A percentile compares a stretch with the other conserved stretches of the same genome.
Conservation (phyloP, 2,113 vertebrate genomes). For the Dascyllus trimaculatus region DNA sequence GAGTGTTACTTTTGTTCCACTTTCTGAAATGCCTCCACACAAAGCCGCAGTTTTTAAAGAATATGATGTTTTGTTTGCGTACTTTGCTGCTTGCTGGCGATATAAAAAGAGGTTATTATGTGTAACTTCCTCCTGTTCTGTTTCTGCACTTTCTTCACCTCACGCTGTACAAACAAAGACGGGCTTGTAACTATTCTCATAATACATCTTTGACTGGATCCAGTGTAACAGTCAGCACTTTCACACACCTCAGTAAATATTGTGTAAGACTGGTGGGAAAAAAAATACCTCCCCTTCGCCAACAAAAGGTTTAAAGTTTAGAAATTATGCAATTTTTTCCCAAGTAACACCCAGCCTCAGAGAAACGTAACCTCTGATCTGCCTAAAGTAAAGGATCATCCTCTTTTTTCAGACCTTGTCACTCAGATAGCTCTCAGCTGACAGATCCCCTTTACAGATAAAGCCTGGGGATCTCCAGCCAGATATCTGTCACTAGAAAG, state of each 20-base stretch:
- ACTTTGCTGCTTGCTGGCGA: conserved; percentile 30
- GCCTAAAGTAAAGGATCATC: conserved; percentile 61
- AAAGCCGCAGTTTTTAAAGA: conserved; percentile 33
- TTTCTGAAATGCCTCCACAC: conserved; percentile 54
- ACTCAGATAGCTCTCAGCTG: conserved; percentile 58
- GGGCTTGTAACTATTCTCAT: conserved; percentile 13
- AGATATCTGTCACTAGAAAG: conserved; percentile 68
- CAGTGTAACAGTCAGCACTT: conserved; percentile 16
- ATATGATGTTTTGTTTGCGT: conserved; percentile 21
- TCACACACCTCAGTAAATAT: conserved; percentile 9
- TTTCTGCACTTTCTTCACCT: conserved; percentile 31
- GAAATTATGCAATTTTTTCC: conserved; percentile 27
- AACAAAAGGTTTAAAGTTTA: conserved; percentile 5
- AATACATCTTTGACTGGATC: conserved; percentile 1
- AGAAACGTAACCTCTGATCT: conserved; percentile 50
- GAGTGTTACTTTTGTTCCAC: conserved; percentile 56
- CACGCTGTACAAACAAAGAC: conserved; percentile 36
- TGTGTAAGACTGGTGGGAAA: not conserved
- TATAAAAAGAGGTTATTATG: conserved; percentile 10
- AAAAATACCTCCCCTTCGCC: not conserved
- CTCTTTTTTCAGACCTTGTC: conserved; percentile 57
- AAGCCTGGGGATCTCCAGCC: conserved; percentile 61
- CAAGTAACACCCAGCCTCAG: conserved; percentile 18
- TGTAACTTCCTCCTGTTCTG: not conserved
- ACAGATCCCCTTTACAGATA: conserved; percentile 74